Conservation (phyloP, 2,797 vertebrate genomes). For the Sandelia bainsii region DNA sequence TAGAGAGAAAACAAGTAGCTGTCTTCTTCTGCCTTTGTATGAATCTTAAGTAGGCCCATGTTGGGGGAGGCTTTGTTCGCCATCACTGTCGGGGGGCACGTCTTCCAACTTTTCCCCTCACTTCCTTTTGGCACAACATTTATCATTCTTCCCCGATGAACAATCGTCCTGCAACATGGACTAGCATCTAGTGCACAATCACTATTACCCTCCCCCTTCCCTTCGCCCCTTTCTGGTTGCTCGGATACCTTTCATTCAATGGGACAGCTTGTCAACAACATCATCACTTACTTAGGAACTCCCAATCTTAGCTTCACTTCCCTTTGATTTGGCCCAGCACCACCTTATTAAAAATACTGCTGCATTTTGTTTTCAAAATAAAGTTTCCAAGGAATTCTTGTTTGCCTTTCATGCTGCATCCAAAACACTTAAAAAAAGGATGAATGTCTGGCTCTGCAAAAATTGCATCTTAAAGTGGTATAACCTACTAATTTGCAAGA, state of each 20-base stretch:
- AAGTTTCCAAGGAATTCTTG: constrained; percentile 32
- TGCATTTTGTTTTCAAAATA: constrained; percentile 42
- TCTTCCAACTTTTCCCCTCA: constrained; percentile 79
- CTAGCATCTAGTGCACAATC: constrained; percentile 81
- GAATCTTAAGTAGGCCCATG: constrained; percentile 81
- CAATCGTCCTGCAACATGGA: constrained; percentile 84
- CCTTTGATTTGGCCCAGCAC: constrained; percentile 19
- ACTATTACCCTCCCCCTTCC: constrained; percentile 54
- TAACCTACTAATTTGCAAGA: constrained; percentile 67
- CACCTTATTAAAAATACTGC: constrained; percentile 29
- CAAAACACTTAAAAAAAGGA: constrained; percentile 43
- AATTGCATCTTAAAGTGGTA: constrained; percentile 45
- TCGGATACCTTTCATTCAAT: constrained; percentile 82
- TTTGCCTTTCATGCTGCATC: constrained; percentile 46
- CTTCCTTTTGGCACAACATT: constrained; percentile 83
- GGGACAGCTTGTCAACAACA: constrained; percentile 78
- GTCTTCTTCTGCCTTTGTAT: constrained; percentile 67
- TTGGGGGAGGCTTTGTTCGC: constrained; percentile 77
- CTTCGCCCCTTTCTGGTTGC: constrained; percentile 78
- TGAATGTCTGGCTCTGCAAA: constrained; percentile 38
- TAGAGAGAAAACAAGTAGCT: constrained; percentile 60
- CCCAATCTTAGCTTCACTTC: constrained; percentile 28
- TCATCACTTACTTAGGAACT: constrained; percentile 80
- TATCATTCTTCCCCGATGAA: constrained; percentile 83
- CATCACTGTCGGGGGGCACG: constrained; percentile 73